Base-by-base conservation (phyloP, 1,140 invertebrate genomes). In the Cataglyphis hispanica region DNA sequence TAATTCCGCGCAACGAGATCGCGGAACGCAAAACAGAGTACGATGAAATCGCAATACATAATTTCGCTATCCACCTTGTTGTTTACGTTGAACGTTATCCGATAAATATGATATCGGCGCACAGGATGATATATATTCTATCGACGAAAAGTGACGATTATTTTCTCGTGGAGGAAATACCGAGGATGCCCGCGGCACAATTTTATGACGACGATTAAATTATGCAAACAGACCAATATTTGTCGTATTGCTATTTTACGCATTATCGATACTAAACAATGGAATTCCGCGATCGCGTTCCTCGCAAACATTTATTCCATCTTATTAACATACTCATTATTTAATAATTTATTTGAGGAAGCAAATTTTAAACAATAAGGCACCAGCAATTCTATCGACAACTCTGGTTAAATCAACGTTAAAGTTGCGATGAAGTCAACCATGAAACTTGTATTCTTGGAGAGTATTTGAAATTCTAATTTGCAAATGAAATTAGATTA, bases 171-270 rank as follows among this genome's bases (percentile, higher is more conserved):
- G 19, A 61, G 85, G 66, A 87, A 87, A 88, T 84, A 86, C 25
- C 50, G 64, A 56, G 61, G 78, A 85, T 72, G 27, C 84, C 66
- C 72, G 80, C 40, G 50, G 72, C 8, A 40, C 58, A 87, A 66
- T 85, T 88, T 88, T 78, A 88, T 83, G 85, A 85, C 27, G 40
- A 27, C 66, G 40, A 66, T 87, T 78, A 84, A 88, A 83, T 84
- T 87, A 87, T 87, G 84, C 84, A 86, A 86, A 87, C 50, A 81
- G 80, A 81, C 70, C 76, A 72, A 63, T 72, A 60, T 67, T 83
- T 76, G 69, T 81, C 64, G 72, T 69, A 25, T 85, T 43, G 69
- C 84, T 56, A 53, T 81, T 81, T 87, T 70, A 66, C 69, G 84
- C 58, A 66, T 86, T 72, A 81, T 76, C 76, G 75, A 81, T 81